Base-by-base conservation (phyloP, 2,113 vertebrate species). In the Pteropus alecto region DNA sequence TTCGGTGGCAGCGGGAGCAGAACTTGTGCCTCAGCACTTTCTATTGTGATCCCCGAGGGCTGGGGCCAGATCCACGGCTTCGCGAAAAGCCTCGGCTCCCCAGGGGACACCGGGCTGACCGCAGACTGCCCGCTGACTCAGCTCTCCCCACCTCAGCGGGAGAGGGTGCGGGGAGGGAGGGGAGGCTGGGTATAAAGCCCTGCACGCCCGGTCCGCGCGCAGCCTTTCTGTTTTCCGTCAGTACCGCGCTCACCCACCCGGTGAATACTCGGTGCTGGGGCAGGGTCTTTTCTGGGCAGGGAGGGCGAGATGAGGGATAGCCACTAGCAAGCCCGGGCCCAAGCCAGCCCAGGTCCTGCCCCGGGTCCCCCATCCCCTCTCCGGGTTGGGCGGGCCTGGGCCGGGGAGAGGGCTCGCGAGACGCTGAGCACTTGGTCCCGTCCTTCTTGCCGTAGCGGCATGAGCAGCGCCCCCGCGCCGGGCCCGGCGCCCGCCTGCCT, bases 401-500 rank as follows among this genome's bases (percentile, higher is more conserved):
- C 35, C 56, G 19, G 22, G 35, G 15, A 73, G 11, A 22, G 26
- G 7, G 14, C 38, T 48, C 7, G 2, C 2, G 0, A 1, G 61
- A 38, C 3, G 13, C 67, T 92, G 70, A 95, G 63, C 41, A 1
- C 10, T 15, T 3, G 35, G 22, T 46, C 41, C 78, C 0, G 33
- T 56, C 35, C 86, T 71, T 90, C 35, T 41, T 33, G 28, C 58
- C 18, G 30, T 87, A 97, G 97, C 54, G 92, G 94, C 98, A 99
- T 99, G 99, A 99, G 99, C 98, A 99, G 99, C 96, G 99, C 99
- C 97, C 98, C 99, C 93, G 99, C 99, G 99, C 99, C 99, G 97
- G 99, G 99, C 97, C 98, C 99, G 97, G 99, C 99, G 93, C 99
- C 99, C 98, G 99, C 99, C 98, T 99, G 99, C 98, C 99, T 99